phyloP scores from a whole-genome alignment of 2,797 vertebrate species.

The Emydoidea blandingii region DNA sequence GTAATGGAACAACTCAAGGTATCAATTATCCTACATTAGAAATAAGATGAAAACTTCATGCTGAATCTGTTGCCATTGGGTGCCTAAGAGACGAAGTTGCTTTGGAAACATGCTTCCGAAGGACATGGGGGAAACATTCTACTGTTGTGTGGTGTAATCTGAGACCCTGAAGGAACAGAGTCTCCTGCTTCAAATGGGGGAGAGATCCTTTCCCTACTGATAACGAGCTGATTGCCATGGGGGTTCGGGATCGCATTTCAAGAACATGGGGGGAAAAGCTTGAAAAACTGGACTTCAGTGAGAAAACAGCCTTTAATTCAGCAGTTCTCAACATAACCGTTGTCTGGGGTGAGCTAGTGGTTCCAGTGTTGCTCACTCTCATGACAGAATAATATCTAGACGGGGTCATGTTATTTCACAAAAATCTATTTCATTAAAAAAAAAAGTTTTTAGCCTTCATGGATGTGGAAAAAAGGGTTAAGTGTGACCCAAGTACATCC shows the following conservation, averaged over 20 bases:
- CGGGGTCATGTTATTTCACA: neutral
- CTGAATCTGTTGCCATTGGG: neutral
- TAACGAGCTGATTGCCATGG: neutral
- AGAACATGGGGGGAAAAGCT: neutral
- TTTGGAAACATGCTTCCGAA: neutral
- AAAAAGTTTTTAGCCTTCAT: neutral
- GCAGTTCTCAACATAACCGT: rapidly evolving
- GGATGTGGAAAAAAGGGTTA: neutral
- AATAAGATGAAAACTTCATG: neutral
- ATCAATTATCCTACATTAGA: neutral
- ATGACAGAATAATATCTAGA: neutral
- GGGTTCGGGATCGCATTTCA: slow-evolving; percentile 12
- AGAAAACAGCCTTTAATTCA: slow-evolving; percentile 39
- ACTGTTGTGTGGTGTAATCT: neutral
- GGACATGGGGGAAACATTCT: neutral
- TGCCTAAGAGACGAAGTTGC: neutral
- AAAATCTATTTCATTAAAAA: neutral
- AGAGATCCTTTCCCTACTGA: neutral
- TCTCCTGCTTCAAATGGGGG: slow-evolving; percentile 7
- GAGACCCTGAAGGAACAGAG: neutral
- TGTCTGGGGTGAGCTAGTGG: neutral
- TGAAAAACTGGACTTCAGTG: neutral
- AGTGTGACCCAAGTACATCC: neutral
- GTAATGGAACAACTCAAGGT: neutral
- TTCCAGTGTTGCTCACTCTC: neutral